Conservation (phyloP, 1,140 invertebrate genomes). For the Aphelenchoides avenae region DNA sequence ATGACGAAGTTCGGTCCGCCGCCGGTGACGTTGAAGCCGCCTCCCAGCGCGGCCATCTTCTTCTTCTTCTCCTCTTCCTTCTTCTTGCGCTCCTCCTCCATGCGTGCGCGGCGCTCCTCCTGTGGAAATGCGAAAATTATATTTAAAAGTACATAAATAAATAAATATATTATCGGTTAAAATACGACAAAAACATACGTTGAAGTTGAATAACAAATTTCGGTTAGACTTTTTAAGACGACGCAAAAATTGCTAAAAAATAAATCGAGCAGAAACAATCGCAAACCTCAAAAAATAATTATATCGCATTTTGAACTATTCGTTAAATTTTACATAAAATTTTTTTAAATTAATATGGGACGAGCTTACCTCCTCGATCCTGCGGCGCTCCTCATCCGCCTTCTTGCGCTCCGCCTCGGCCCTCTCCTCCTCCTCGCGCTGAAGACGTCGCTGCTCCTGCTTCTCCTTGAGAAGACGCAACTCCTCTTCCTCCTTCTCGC, state of each 20-base stretch:
- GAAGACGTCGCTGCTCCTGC: conserved; percentile 54
- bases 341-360: not conserved
- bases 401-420: conserved; percentile 47
- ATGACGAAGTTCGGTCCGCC: conserved; percentile 57
- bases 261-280: not conserved
- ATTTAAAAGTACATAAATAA: conserved; percentile 18
- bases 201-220: conserved; percentile 4
- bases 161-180: not conserved
- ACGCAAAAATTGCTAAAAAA: not conserved
- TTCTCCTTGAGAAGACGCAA: conserved; percentile 56
- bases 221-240: not conserved
- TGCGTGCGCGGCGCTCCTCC: conserved; percentile 47
- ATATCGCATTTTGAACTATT: not conserved
- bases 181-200: not conserved
- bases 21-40: conserved; percentile 21
- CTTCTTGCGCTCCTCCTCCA: conserved; percentile 43
- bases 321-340: not conserved
- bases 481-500: conserved; percentile 52
- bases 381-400: not conserved
- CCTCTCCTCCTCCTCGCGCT: conserved; percentile 57
- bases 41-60: conserved; percentile 25
- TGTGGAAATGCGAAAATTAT: conserved; percentile 11
- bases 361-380: not conserved
- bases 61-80: conserved; percentile 47
- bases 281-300: conserved; percentile 6